These are phyloP conservation scores for Polietes domitor DNA, from an alignment of 2,888 invertebrate genomes.

Conservation along the genomic window DNA sequence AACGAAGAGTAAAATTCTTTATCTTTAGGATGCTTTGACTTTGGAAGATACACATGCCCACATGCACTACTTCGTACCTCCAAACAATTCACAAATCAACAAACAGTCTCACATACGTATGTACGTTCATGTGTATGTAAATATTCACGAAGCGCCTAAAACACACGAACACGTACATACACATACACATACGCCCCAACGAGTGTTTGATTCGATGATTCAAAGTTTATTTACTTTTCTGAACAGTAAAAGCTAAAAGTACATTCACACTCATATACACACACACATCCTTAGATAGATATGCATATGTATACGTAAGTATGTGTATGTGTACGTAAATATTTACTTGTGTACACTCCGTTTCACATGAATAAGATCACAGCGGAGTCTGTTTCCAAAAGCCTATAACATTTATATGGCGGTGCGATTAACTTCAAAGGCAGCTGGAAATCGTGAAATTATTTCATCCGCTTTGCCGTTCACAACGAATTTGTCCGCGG, in stretches of 20 bases:
- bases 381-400: too few species aligned
- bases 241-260: background rate
- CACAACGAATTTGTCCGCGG: too few species aligned
- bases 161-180: slow-evolving; percentile 40
- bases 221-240: slow-evolving; percentile 31
- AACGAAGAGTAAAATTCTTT: slow-evolving; percentile 8
- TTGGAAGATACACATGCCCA: background rate
- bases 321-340: background rate
- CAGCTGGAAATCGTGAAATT: too few species aligned
- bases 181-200: slow-evolving; percentile 14
- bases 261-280: slow-evolving; percentile 18
- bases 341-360: slow-evolving; percentile 24
- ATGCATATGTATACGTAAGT: background rate
- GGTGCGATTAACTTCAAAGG: too few species aligned
- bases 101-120: background rate
- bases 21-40: background rate
- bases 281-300: slow-evolving; percentile 17
- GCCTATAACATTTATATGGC: too few species aligned
- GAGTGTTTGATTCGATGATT: slow-evolving; percentile 13
- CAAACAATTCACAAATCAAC: background rate
- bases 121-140: background rate
- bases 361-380: slow-evolving; percentile 1
- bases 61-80: background rate
- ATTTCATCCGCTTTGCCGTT: too few species aligned
- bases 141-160: slow-evolving; percentile 35